Evolutionary conservation across 1,140 invertebrate species (phyloP).

Genomic region (Drosophila mauritiana): DNA sequence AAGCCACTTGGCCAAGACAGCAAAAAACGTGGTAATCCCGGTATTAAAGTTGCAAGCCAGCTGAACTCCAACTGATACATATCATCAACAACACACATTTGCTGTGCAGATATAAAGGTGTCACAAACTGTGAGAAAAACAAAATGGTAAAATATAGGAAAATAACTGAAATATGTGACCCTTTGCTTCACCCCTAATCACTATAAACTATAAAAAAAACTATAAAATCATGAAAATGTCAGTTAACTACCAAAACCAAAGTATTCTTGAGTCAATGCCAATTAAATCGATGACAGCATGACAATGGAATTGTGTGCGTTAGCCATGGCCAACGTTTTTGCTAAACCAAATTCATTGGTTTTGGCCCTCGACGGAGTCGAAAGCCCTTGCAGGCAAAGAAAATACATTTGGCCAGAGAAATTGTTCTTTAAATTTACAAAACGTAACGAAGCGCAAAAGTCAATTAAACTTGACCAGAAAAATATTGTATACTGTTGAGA

Average conservation of each 20-base stretch:
- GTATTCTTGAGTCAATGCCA: constrained; percentile 27
- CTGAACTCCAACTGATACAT: neutral
- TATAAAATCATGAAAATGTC: no score
- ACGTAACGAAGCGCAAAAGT: no score
- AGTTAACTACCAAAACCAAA: constrained; percentile 6
- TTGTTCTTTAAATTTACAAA: neutral
- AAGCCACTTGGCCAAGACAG: constrained; percentile 29
- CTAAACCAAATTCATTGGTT: constrained; percentile 23
- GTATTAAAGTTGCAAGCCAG: constrained; percentile 2
- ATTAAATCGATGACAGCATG: constrained; percentile 40
- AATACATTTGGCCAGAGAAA: neutral
- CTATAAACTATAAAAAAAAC: no score
- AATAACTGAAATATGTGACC: no score
- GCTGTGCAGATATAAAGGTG: no score
- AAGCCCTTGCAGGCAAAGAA: neutral
- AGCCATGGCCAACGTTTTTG: constrained; percentile 10
- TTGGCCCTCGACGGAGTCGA: neutral
- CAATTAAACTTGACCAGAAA: no score
- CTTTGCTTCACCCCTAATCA: no score
- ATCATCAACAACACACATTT: neutral
- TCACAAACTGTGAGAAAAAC: neutral
- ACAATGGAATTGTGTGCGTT: constrained; percentile 17
- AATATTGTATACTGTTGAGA: no score
- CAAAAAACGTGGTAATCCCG: constrained; percentile 23
- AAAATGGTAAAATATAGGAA: neutral